Conservation (phyloP, 2,888 invertebrate genomes). For the Liopterus haemorrhoidalis region DNA sequence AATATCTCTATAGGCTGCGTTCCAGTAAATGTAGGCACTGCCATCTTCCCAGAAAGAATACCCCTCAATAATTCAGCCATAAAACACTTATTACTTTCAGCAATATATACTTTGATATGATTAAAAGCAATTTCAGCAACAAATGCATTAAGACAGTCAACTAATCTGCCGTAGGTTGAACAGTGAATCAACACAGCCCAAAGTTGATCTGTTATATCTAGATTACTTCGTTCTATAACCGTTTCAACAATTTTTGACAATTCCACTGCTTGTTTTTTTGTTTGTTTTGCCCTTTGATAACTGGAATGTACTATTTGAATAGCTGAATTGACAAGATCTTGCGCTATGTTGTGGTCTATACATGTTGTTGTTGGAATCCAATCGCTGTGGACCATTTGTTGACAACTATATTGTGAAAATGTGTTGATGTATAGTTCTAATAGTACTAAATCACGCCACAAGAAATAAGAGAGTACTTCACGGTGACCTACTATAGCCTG, state of each 20-base stretch:
- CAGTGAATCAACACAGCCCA: conserved; percentile 20
- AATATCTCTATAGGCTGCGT: conserved; percentile 35
- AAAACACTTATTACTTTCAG: conserved; percentile 27
- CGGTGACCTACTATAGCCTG: conserved; percentile 30
- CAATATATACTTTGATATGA: conserved; percentile 23
- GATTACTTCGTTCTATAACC: conserved; percentile 1
- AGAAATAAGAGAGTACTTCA: conserved; percentile 24
- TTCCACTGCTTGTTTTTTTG: conserved; percentile 1
- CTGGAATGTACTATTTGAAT: conserved; percentile 6
- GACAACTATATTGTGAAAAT: conserved; percentile 13
- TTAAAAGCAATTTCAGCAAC: conserved; percentile 26
- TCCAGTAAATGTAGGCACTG: conserved; percentile 27
- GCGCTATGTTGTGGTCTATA: conserved; percentile 4
- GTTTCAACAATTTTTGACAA: conserved; percentile 11
- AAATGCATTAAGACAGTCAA: conserved; percentile 25
- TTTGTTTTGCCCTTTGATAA: conserved; percentile 1
- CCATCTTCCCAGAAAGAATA: conserved; percentile 26
- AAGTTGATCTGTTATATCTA: conserved; percentile 17
- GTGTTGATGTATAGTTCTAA: conserved; percentile 21
- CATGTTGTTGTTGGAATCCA: conserved; percentile 8
- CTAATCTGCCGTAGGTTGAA: conserved; percentile 25
- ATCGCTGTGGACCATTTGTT: conserved; percentile 10
- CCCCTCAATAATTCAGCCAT: conserved; percentile 30
- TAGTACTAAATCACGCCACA: conserved; percentile 28
- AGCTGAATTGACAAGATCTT: conserved; percentile 11